These are phyloP conservation scores for Drosophila fuyamai DNA, from an alignment of 1,140 invertebrate species.

Conservation along the genomic window DNA sequence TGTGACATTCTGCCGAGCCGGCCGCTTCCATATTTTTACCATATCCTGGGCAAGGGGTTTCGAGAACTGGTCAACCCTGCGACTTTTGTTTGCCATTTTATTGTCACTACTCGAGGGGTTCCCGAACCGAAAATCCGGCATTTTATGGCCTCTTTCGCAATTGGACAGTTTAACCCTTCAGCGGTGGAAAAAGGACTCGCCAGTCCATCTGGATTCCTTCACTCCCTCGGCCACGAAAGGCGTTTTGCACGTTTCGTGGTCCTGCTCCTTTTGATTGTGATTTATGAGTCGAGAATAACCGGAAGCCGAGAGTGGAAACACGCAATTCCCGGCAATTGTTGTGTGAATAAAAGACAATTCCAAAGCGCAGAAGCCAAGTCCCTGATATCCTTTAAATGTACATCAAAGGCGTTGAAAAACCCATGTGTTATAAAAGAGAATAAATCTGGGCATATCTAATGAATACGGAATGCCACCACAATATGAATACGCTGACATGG, in stretches of 20 bases:
- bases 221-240: slow-evolving; percentile 26
- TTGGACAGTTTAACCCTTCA: slow-evolving; percentile 82
- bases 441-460: slow-evolving; percentile 18
- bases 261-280: slow-evolving; percentile 60
- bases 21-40: slow-evolving; percentile 70
- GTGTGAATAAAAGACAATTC: slow-evolving; percentile 5
- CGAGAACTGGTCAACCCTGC: slow-evolving; percentile 33
- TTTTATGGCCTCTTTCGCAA: slow-evolving; percentile 70
- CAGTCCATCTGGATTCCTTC: slow-evolving; percentile 61
- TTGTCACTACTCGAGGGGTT: slow-evolving; percentile 70
- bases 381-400: not conserved
- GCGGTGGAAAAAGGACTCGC: slow-evolving; percentile 33
- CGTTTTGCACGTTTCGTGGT: slow-evolving; percentile 54
- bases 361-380: slow-evolving; percentile 10
- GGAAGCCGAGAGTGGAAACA: slow-evolving; percentile 45
- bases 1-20: slow-evolving; percentile 64
- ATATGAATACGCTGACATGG: not conserved
- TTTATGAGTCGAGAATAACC: slow-evolving; percentile 73
- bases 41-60: slow-evolving; percentile 58
- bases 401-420: not conserved
- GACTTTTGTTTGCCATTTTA: slow-evolving; percentile 81
- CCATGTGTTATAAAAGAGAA: not conserved
- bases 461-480: slow-evolving; percentile 5
- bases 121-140: slow-evolving; percentile 61
- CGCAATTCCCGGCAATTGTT: slow-evolving; percentile 18